These are phyloP conservation scores for Lytechinus pictus DNA, from an alignment of 35 echinoderm and acorn worm species.

Conservation along the genomic window DNA sequence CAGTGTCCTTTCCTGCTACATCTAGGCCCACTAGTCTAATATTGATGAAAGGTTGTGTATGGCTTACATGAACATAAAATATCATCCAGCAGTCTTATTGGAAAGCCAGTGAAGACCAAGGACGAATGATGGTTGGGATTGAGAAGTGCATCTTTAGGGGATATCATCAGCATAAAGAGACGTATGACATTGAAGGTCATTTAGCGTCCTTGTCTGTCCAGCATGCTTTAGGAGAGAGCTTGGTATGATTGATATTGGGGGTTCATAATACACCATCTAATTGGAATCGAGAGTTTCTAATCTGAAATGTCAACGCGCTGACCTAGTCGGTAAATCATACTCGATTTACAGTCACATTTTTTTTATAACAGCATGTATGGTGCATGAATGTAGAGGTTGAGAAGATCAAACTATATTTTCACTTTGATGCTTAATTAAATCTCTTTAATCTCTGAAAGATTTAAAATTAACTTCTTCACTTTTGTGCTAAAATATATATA, in stretches of 20 bases:
- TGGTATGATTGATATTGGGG: not conserved
- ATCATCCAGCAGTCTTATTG: not conserved
- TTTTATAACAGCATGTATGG: not conserved
- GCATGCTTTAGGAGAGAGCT: not conserved
- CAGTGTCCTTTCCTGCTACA: not conserved
- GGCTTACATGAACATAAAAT: not conserved
- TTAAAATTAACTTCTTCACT: not conserved
- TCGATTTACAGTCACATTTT: not conserved
- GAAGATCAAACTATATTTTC: not conserved
- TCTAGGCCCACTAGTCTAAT: not conserved
- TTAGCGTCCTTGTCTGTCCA: not conserved
- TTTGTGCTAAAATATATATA: not conserved
- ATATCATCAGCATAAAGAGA: not conserved
- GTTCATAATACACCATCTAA: slow-evolving; percentile 24
- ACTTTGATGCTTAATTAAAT: not conserved
- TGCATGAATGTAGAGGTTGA: not conserved
- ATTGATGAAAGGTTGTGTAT: not conserved
- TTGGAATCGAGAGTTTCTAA: slow-evolving; percentile 42
- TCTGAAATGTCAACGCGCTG: slow-evolving; percentile 1
- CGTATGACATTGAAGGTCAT: not conserved
- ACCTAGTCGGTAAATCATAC: not conserved
- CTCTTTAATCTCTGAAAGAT: not conserved
- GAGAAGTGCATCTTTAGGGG: not conserved
- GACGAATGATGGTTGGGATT: not conserved
- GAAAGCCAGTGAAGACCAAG: not conserved